Percentiles rank a stretch among this genome's conserved stretches.
Conservation (phyloP, 2,113 vertebrate species). For the Sinocyclocheilus maitianheensis region DNA sequence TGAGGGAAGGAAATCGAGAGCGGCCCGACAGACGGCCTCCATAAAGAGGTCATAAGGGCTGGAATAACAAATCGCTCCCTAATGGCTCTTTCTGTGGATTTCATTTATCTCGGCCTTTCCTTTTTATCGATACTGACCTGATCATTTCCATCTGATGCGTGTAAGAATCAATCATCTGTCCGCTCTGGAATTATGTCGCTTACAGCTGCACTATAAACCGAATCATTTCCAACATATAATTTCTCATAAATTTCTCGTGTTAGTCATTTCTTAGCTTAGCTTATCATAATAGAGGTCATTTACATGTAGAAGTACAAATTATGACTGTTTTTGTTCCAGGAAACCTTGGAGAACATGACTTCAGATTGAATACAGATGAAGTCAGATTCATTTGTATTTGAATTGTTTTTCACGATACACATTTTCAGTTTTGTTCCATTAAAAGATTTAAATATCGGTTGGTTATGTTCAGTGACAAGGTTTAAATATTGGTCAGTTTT, state of each 20-base stretch:
- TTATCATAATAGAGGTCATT: neutral
- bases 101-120: neutral
- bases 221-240: neutral
- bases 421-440: no score
- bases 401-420: neutral
- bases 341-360: neutral
- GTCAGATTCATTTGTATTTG: neutral
- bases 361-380: no score
- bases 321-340: neutral
- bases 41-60: neutral
- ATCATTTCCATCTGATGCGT: constrained; percentile 7
- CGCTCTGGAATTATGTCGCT: neutral
- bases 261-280: neutral
- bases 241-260: neutral
- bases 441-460: neutral
- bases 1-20: neutral
- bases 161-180: constrained; percentile 3
- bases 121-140: constrained; percentile 10
- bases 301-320: neutral
- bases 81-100: constrained; percentile 19
- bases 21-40: neutral
- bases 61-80: neutral
- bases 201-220: neutral
- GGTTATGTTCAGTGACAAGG: neutral
- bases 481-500: neutral